Evolutionary conservation across 2,113 vertebrate genomes (phyloP), one percentile per base, ranked within the genome.

Genomic region (Dryoscopus gambensis): DNA sequence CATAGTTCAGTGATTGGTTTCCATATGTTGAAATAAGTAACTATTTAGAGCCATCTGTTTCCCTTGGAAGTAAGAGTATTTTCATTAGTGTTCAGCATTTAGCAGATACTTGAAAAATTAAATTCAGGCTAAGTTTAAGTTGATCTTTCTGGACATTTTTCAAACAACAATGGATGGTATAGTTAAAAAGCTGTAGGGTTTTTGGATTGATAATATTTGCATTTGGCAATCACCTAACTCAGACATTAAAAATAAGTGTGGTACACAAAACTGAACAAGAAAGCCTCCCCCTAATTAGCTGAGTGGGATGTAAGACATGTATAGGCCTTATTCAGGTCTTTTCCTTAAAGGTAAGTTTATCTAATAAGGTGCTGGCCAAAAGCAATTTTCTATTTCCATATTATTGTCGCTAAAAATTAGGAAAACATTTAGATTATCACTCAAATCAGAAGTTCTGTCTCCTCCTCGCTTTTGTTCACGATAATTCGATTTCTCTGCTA

Each of bases 1-100:
- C 49, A 46, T 91, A 94, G 65, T 56, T 91, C 89, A 91, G 62
- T 69, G 67, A 27, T 65, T 65, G n/a, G 40, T 64, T 93, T 94
- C 92, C 93, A 73, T 93, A 93, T 87, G 78, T 89, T 93, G 81
- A 91, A 89, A 79, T 76, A 91, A 87, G 67, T 73, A 95, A 84
- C 62, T 75, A 12, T 93, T 82, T 84, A 81, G 87, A 83, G 53
- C 69, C 87, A 94, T 95, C 87, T 93, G 93, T 83, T 93, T 83
- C 74, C 35, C 87, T 86, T 77, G 52, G 50, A 94, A 64, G 21
- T 52, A 68, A 63, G 31, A 53, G 33, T 37, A 33, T 88, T 92
- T 89, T 90, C 53, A 56, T 60, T 91, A 67, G 16, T 37, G 25
- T 76, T 68, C 62, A 79, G 19, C 39, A n/a, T 75, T 68, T 68